A percentile compares a stretch with the other conserved stretches of the same genome.
These are phyloP conservation scores for Drosophila leonis DNA, from an alignment of 2,888 invertebrate species.

Conservation along the genomic window DNA sequence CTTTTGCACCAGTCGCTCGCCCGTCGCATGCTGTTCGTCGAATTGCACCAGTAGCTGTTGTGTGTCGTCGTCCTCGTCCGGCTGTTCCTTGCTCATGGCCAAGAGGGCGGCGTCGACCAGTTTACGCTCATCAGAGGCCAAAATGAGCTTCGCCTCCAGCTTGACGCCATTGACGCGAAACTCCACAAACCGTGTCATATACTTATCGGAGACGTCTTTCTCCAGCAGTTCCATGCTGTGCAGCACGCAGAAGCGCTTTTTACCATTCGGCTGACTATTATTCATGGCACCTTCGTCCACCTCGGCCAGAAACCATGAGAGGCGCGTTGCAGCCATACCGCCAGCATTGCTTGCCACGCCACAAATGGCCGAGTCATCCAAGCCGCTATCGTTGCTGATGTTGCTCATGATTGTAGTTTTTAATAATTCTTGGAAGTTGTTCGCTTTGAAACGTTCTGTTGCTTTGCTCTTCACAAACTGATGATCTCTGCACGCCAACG, in stretches of 20 bases:
- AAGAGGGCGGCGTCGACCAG: constrained; percentile 62
- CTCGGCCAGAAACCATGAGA: constrained; percentile 81
- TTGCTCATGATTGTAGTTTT: constrained; percentile 56
- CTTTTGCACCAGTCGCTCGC: constrained; percentile 58
- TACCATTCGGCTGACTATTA: constrained; percentile 43
- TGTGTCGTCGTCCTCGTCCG: constrained; percentile 29
- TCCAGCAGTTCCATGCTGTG: constrained; percentile 80
- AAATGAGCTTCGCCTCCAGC: constrained; percentile 65
- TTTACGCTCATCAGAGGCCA: constrained; percentile 72
- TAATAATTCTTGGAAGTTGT: neutral
- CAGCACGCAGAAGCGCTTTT: constrained; percentile 52
- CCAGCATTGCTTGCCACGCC: constrained; percentile 19
- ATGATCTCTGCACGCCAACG: constrained; percentile 13
- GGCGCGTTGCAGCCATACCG: constrained; percentile 49
- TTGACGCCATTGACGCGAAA: constrained; percentile 62
- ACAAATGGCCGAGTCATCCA: constrained; percentile 62
- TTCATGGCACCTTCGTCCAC: constrained; percentile 64
- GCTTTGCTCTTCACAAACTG: constrained; percentile 50
- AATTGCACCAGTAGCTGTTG: constrained; percentile 66
- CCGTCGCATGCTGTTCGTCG: constrained; percentile 33
- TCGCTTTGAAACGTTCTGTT: constrained; percentile 13
- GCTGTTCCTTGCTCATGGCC: constrained; percentile 46
- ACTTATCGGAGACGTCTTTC: constrained; percentile 64
- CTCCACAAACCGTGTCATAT: constrained; percentile 62
- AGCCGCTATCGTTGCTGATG: constrained; percentile 65